Base-by-base conservation (phyloP, 2,888 invertebrate genomes). In the Pasiphila rectangulata region DNA sequence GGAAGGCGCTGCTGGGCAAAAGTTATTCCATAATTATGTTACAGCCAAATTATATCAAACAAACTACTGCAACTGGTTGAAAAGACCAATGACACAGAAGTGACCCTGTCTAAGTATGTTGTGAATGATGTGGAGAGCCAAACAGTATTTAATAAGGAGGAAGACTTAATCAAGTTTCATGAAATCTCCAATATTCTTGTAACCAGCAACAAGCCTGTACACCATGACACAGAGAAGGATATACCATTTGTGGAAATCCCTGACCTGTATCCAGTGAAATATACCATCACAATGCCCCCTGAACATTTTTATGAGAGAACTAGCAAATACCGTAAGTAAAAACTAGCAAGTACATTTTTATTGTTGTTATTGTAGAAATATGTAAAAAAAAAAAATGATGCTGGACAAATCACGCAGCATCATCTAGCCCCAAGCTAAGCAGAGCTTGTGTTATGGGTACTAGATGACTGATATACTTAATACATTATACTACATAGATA, bases 201-300 rank as follows among this genome's bases (percentile, higher is more conserved):
- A 21, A 91, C 93, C 7, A 91, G 94, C 12, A 83, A 84, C 29
- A 88, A 88, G 40, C 91, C 93, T 2, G 74, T 97, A 13, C 80
- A 86, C 39, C 89, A 92, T 68, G 80, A 83, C 6, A 64, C 72
- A 55, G 77, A 86, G 4, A 87, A 90, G 41, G 83, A 90, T 49
- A 89, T 90, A 5, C 76, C 88, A 12, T 81, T 85, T 49, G 69
- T 89, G 21, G 73, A 90, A 39, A 75, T 97, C 27, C 95, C 96
- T 4, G 89, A 93, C 70, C 80, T 98, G 51, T 90, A 90, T 74
- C 97, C 98, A 1, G 79, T 97, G 9, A 92, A 92, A 64, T 92
- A 92, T 44, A 93, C 93, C 0, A 90, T 96, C 40, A 93, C 94
- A 34, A 72, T 95, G 48, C 82, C 88, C 7, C 73, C 88, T 45